A percentile compares a stretch with the other conserved stretches of the same genome.
Evolutionary conservation across 1,140 invertebrate genomes (phyloP).

Genomic region (Diuraphis noxia): DNA sequence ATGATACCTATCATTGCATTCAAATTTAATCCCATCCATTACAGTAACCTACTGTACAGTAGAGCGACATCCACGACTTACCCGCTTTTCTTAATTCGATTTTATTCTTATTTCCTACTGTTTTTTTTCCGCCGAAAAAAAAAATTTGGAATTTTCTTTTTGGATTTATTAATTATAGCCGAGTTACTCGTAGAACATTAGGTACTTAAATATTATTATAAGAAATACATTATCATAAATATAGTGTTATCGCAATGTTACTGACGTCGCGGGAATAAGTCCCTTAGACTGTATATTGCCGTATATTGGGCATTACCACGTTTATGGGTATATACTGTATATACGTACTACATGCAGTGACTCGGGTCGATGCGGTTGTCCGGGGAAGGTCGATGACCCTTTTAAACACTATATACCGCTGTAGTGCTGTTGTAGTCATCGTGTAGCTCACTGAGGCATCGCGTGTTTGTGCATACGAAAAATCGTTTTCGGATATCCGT

Average conservation of each 20-base stretch:
- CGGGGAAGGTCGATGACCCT: slow-evolving; percentile 49
- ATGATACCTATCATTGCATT: too few relatives aligned
- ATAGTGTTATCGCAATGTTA: neutral
- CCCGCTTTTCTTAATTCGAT: neutral
- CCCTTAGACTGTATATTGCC: slow-evolving; percentile 15
- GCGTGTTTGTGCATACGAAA: neutral
- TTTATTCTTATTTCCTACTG: neutral
- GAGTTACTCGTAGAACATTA: neutral
- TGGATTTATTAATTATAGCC: neutral
- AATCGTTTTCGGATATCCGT: slow-evolving; percentile 35
- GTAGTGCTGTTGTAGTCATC: neutral
- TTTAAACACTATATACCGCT: neutral
- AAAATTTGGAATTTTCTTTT: neutral
- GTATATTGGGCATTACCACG: neutral
- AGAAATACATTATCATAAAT: neutral
- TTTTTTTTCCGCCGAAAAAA: neutral
- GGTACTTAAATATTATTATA: neutral
- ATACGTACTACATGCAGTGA: neutral
- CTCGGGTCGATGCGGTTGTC: slow-evolving; percentile 46
- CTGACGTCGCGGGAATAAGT: neutral
- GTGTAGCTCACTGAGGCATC: neutral
- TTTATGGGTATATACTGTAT: neutral
- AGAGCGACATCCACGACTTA: too few relatives aligned
- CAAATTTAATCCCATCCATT: too few relatives aligned
- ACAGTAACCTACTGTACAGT: too few relatives aligned